A percentile compares a stretch with the other conserved stretches of the same genome.
Evolutionary conservation across 2,888 invertebrate genomes (phyloP).

Genomic region (Hirtodrosophila duncani): DNA sequence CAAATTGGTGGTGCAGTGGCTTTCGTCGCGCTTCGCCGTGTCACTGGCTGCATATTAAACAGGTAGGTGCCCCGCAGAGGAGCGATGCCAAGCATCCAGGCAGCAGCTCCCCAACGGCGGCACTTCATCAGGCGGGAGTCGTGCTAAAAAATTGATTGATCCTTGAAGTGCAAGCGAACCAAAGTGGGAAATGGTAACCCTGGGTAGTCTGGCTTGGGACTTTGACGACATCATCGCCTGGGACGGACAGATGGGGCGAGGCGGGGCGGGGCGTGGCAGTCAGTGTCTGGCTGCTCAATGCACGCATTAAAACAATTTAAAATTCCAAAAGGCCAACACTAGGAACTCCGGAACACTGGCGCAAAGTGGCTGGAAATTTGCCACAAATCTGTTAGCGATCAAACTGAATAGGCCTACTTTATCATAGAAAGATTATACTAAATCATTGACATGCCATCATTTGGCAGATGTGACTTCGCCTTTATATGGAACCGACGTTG

Average conservation of each 20-base stretch:
- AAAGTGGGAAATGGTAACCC: slow-evolving; percentile 8
- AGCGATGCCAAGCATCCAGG: slow-evolving; percentile 3
- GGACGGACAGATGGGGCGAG: slow-evolving; percentile 13
- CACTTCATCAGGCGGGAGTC: slow-evolving; percentile 60
- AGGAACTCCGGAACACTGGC: slow-evolving; percentile 10
- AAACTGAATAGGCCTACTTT: too few relatives aligned
- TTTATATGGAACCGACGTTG: too few relatives aligned
- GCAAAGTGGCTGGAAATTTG: too few relatives aligned
- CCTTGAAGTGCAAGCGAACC: slow-evolving; percentile 51
- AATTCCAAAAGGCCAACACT: slow-evolving; percentile 49
- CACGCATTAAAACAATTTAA: slow-evolving; percentile 68
- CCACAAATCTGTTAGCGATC: too few relatives aligned
- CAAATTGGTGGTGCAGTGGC: slow-evolving; percentile 65
- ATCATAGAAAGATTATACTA: too few relatives aligned
- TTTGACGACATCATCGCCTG: slow-evolving; percentile 57
- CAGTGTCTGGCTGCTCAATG: slow-evolving; percentile 31
- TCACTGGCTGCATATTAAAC: slow-evolving; percentile 64
- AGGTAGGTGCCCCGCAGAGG: slow-evolving; percentile 22
- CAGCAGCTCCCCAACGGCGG: slow-evolving; percentile 45
- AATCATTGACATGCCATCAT: too few relatives aligned
- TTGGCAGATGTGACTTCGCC: too few relatives aligned
- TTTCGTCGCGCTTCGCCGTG: slow-evolving; percentile 56
- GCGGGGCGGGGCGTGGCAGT: slow-evolving; percentile 35
- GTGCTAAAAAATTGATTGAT: slow-evolving; percentile 71
- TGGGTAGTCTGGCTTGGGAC: slow-evolving; percentile 13